These are phyloP conservation scores for Chelidonichthys spinosus DNA, from an alignment of 2,797 vertebrate genomes.

Conservation along the genomic window DNA sequence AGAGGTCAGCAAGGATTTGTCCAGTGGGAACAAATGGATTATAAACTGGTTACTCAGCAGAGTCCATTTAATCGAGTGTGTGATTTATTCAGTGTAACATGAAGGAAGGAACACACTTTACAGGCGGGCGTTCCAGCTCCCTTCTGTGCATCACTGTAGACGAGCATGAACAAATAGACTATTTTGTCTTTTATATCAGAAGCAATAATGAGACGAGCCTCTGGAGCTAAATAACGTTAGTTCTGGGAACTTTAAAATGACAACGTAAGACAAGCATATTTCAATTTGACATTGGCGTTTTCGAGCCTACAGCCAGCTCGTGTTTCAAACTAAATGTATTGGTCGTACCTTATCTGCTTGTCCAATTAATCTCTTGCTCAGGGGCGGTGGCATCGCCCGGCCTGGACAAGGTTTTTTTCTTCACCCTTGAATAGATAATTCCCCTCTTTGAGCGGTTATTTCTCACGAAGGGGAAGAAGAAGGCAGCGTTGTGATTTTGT, in stretches of 20 bases:
- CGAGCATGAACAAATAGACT: slow-evolving; percentile 1
- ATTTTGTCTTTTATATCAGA: background rate
- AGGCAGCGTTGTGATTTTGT: background rate
- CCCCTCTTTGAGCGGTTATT: slow-evolving; percentile 7
- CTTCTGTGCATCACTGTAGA: background rate
- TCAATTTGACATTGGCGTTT: slow-evolving; percentile 24
- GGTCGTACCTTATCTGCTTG: slow-evolving; percentile 38
- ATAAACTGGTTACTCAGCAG: slow-evolving; percentile 60
- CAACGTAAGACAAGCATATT: slow-evolving; percentile 28
- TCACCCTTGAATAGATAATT: background rate
- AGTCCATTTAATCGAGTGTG: slow-evolving; percentile 65
- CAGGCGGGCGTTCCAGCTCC: slow-evolving; percentile 21
- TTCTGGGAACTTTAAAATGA: slow-evolving; percentile 22
- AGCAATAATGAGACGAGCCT: slow-evolving; percentile 16
- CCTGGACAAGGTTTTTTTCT: background rate
- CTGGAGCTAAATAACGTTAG: slow-evolving; percentile 12
- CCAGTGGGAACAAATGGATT: slow-evolving; percentile 68
- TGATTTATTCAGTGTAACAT: slow-evolving; percentile 61
- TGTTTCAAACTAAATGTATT: slow-evolving; percentile 18
- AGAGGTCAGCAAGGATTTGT: slow-evolving; percentile 68
- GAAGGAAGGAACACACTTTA: slow-evolving; percentile 28
- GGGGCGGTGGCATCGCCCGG: background rate
- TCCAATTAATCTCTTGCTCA: slow-evolving; percentile 43
- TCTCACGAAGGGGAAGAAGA: background rate
- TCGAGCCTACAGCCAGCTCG: background rate